phyloP scores from a whole-genome alignment of 2,888 invertebrate species.

The Muschampia plurimacula region DNA sequence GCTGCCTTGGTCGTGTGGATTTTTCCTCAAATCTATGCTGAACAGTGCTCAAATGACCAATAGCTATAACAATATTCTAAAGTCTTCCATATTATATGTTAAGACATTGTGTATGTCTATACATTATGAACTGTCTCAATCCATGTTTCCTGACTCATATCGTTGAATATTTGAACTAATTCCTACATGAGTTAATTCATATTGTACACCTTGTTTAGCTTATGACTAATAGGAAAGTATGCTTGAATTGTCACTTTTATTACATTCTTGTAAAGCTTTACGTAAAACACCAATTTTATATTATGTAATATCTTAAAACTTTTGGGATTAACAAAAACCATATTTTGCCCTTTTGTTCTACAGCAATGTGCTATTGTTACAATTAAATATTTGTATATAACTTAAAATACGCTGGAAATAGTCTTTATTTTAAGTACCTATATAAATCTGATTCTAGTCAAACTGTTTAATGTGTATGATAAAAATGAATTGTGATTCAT shows the following conservation, averaged over 20 bases:
- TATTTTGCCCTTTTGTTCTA: conserved; percentile 15
- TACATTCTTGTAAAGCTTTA: conserved; percentile 57
- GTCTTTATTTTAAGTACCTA: conserved; percentile 48
- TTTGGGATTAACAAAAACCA: conserved; percentile 59
- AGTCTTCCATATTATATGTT: conserved; percentile 73
- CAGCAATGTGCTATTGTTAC: conserved; percentile 15
- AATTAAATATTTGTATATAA: conserved; percentile 20
- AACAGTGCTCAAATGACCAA: conserved; percentile 84
- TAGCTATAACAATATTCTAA: conserved; percentile 67
- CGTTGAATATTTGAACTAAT: conserved; percentile 29
- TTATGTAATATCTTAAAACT: conserved; percentile 44
- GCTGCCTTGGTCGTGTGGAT: conserved; percentile 57
- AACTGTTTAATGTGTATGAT: conserved; percentile 50
- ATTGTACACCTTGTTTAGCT: conserved; percentile 63
- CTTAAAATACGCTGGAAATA: conserved; percentile 53
- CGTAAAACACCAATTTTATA: conserved; percentile 40
- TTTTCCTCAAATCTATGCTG: conserved; percentile 72
- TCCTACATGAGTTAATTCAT: conserved; percentile 31
- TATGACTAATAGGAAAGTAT: conserved; percentile 54
- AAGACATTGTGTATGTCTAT: conserved; percentile 50
- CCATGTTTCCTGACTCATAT: conserved; percentile 33
- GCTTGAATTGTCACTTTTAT: conserved; percentile 55
- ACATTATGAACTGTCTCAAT: conserved; percentile 49
- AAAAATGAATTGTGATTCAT: conserved; percentile 32
- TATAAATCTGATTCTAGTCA: conserved; percentile 73